A percentile compares a stretch with the other conserved stretches of the same genome.
These are phyloP conservation scores for Odontocolon sp. DNA, from an alignment of 2,888 invertebrate genomes.

Conservation along the genomic window DNA sequence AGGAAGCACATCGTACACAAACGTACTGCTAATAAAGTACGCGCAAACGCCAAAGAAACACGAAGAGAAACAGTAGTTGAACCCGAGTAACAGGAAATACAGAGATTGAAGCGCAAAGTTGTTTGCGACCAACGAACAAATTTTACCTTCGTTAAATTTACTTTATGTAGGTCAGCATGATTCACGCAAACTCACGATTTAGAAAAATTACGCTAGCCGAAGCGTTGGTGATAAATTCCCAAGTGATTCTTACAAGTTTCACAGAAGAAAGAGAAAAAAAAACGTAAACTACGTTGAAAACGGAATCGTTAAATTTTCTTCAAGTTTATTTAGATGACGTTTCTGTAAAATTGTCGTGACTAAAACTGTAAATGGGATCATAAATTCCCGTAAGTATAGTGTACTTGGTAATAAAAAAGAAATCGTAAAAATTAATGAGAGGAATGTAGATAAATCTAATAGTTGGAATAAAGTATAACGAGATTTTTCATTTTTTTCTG, in stretches of 20 bases:
- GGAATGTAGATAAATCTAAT: slow-evolving; percentile 10
- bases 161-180: slow-evolving; percentile 39
- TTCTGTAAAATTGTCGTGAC: not conserved
- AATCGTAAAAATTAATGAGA: not conserved
- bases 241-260: slow-evolving; percentile 1
- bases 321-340: not conserved
- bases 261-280: not conserved
- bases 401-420: not conserved
- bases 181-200: slow-evolving; percentile 10
- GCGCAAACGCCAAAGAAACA: slow-evolving; percentile 28
- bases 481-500: slow-evolving; percentile 9
- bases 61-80: slow-evolving; percentile 22
- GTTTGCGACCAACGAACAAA: slow-evolving; percentile 17
- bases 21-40: slow-evolving; percentile 27
- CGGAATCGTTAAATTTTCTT: not conserved
- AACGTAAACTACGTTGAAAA: not conserved
- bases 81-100: slow-evolving; percentile 7
- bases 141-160: slow-evolving; percentile 16
- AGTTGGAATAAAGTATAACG: slow-evolving; percentile 19
- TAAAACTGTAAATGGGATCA: too few species aligned
- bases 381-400: not conserved
- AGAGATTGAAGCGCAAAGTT: not conserved
- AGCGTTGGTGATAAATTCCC: not conserved
- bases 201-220: not conserved
- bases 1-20: slow-evolving; percentile 9